Evolutionary conservation across 2,113 vertebrate species (phyloP).

Genomic region (Elephas maximus): DNA sequence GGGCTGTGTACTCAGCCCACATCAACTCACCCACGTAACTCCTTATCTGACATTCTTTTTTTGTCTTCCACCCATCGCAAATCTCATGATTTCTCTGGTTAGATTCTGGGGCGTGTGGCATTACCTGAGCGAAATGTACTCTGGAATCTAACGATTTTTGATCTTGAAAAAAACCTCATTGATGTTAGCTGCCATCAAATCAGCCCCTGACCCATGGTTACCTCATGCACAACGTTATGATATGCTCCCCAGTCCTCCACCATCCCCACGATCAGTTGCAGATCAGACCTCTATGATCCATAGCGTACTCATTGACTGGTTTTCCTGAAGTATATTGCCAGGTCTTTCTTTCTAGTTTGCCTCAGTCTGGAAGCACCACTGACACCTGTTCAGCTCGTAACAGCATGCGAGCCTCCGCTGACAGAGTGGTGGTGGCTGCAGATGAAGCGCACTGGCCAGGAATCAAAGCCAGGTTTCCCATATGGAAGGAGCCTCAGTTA

Average conservation of each 20-base stretch:
- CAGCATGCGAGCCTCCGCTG: neutral
- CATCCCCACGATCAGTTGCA: too few relatives aligned
- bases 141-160: neutral
- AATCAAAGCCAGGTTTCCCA: neutral
- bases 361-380: neutral
- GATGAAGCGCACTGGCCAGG: neutral
- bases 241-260: too few relatives aligned
- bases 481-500: neutral
- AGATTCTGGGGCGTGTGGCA: neutral
- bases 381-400: neutral
- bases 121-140: neutral
- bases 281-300: too few relatives aligned
- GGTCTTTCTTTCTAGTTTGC: neutral
- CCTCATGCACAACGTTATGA: neutral
- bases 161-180: neutral
- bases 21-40: accelerated
- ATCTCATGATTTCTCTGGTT: neutral
- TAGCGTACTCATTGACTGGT: neutral
- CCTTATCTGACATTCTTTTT: neutral
- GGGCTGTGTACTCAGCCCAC: neutral
- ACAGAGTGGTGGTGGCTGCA: neutral
- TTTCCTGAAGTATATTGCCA: neutral
- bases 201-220: neutral
- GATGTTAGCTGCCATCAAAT: neutral
- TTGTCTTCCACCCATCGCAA: neutral